Evolutionary conservation across 2,888 invertebrate genomes (phyloP), one percentile per base, ranked within the genome.

Genomic region (Luffia ferchaultella): DNA sequence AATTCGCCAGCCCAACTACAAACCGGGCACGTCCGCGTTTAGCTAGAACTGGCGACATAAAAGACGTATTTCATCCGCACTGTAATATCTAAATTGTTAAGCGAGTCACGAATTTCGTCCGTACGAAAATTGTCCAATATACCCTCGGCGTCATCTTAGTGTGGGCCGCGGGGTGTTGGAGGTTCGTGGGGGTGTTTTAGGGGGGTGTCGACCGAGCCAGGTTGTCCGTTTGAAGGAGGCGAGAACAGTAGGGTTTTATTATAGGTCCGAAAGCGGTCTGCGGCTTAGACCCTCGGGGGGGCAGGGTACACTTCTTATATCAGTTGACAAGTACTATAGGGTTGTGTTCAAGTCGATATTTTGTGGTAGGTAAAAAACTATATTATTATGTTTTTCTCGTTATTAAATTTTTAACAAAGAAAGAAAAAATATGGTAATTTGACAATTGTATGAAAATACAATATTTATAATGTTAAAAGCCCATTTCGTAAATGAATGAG

Each of bases 81-180:
- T 30, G 48, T 53, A 51, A 68, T 67, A 67, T 65, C 63, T 58
- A 64, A 76, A 76, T 78, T 69, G 68, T 62, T 62, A 76, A 64
- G 60, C 75, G 59, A 76, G 78, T 76, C 76, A 75, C 77, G 73
- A 68, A 60, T 66, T 63, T 47, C 40, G 43, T 62, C 58, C 65
- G 63, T 55, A 64, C 65, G 78, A 77, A 76, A 80, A 79, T 82
- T 74, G 76, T 75, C 75, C 76, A 73, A 77, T 77, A 73, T 71
- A 72, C 46, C 68, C 65, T 58, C 58, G 63, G 60, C 64, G 70
- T 72, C 75, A 67, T 79, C 79, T 79, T 78, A 74, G 75, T 75
- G 75, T 65, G 76, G 68, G 76, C 64, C 41, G 18, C 17, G 18
- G 46, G 70, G 63, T 52, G 48, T 40, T 49, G 52, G 18, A 16